Evolutionary conservation across 2,113 vertebrate genomes (phyloP).

Genomic region (Platichthys flesus): DNA sequence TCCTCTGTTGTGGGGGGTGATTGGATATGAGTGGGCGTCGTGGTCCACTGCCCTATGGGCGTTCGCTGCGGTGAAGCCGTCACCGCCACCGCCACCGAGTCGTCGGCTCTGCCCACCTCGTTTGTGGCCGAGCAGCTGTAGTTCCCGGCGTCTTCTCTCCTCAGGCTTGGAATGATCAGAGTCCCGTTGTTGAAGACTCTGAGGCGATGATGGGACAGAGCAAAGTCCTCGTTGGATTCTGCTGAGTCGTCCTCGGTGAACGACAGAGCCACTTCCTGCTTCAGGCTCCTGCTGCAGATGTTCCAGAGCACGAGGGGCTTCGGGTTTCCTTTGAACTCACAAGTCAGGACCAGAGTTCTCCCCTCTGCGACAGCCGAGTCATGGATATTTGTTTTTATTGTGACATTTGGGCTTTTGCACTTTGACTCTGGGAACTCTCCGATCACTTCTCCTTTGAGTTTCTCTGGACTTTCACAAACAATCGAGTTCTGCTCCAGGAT

Average conservation of each 20-base stretch:
- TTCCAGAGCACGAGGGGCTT: conserved; percentile 87
- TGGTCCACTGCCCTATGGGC: neutral
- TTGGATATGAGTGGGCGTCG: neutral
- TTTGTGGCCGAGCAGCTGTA: conserved; percentile 92
- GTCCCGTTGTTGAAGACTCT: conserved; percentile 89
- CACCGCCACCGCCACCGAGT: conserved; percentile 83
- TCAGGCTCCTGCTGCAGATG: conserved; percentile 82
- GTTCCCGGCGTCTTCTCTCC: conserved; percentile 86
- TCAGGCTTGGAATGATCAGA: conserved; percentile 85
- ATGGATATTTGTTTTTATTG: conserved; percentile 74
- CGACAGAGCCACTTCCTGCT: conserved; percentile 77
- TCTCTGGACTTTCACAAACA: conserved; percentile 84
- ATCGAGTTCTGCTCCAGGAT: conserved; percentile 87
- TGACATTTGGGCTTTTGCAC: conserved; percentile 82
- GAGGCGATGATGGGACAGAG: conserved; percentile 69
- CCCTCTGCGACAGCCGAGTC: conserved; percentile 81
- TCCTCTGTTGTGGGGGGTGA: conserved; percentile 5
- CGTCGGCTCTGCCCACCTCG: conserved; percentile 86
- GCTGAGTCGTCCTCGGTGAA: conserved; percentile 36
- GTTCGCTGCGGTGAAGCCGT: conserved; percentile 76
- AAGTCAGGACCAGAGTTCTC: conserved; percentile 83
- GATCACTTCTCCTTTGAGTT: conserved; percentile 83
- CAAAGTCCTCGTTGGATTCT: conserved; percentile 54
- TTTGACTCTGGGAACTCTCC: conserved; percentile 77
- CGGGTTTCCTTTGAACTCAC: conserved; percentile 85